Evolutionary conservation across 1,140 invertebrate genomes (phyloP), one percentile per base, ranked within the genome.

Genomic region (Calephelis virginiensis): DNA sequence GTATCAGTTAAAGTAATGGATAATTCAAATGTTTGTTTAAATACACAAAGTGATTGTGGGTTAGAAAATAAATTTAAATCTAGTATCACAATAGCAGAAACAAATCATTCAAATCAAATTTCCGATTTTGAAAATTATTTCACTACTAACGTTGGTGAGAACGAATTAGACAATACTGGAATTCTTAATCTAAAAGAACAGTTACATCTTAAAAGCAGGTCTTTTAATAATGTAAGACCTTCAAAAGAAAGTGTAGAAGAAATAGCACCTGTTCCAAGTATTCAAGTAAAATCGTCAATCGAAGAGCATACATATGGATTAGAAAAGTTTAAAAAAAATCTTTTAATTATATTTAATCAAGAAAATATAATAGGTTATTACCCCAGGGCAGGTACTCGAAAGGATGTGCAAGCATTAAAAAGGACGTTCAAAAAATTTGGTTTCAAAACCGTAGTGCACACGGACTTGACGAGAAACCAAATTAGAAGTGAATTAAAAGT

Each of bases 401-500:
- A 53, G 10, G 50, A 53, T 53, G 50, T 53, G 9, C 13, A 9
- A 28, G 50, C 50, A 28, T 56, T 56, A 28, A 10, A 11, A 5
- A 56, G 17, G 6, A 56, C 50, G 6, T 56, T 56, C 50, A 10
- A 8, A 9, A 37, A 56, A 12, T 56, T 56, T 5, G 50, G 17
- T 12, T 56, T 56, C 11, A 12, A 56, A 11, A 56, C 11, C 0
- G 12, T 28, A 10, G 9, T 28, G 6, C 17, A 56, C 17, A 56
- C 17, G 28, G 50, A 56, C 17, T 56, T 56, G 6, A 11, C 50
- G 12, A 56, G 28, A 56, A 37, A 28, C 10, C 9, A 56, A 56
- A 17, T 56, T 56, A 6, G 11, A 56, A 28, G 5, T 6, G 14
- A 56, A 11, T 56, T 56, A 12, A 70, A 75, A 63, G 62, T 71